Conservation (phyloP, 2,113 vertebrate species). For the Limnothrissa miodon region DNA sequence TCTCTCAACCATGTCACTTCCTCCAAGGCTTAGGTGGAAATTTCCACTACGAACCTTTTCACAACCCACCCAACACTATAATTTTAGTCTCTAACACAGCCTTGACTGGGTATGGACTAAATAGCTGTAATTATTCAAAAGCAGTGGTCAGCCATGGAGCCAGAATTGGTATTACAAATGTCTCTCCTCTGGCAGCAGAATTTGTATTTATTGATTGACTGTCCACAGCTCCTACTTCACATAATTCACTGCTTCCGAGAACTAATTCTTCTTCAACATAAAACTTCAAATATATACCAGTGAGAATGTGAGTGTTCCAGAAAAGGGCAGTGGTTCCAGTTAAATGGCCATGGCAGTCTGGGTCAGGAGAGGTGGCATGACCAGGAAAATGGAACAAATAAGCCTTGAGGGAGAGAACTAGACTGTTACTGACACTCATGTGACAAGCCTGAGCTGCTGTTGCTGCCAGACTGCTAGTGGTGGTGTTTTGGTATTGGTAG, state of each 20-base stretch:
- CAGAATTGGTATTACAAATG: neutral
- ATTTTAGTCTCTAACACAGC: neutral
- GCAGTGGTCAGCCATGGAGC: too few relatives aligned
- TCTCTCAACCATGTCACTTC: neutral
- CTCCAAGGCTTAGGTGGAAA: neutral
- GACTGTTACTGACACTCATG: neutral
- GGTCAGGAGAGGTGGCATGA: neutral
- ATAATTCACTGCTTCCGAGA: neutral
- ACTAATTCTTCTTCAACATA: neutral
- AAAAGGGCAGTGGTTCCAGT: neutral
- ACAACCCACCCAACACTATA: neutral
- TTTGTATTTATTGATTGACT: neutral
- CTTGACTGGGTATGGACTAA: neutral
- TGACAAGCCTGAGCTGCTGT: neutral
- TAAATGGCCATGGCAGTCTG: neutral
- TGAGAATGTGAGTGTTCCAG: neutral
- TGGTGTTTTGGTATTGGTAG: neutral
- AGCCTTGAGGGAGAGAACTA: neutral
- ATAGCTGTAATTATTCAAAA: neutral
- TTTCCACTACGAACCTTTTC: neutral
- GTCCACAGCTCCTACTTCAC: neutral
- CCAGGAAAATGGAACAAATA: neutral
- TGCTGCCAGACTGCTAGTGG: neutral
- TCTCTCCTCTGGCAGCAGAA: neutral
- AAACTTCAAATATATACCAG: neutral